These are phyloP conservation scores for Callyntrura sp. DNA, from an alignment of 2,888 invertebrate species.

Conservation along the genomic window DNA sequence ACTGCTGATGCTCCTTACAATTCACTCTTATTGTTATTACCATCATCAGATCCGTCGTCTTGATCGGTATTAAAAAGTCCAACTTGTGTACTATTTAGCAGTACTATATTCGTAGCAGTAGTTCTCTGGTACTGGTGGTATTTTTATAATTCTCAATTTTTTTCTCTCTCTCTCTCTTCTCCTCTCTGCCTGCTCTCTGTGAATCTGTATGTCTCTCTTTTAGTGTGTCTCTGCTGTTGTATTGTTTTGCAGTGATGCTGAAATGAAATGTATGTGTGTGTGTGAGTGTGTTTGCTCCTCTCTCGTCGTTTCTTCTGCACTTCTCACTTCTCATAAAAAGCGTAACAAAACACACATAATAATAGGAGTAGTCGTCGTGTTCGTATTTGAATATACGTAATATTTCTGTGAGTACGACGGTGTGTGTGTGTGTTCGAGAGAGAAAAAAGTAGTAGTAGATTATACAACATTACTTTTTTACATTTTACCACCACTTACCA, in stretches of 20 bases:
- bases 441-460: too few species aligned
- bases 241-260: slow-evolving; percentile 20
- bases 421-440: too few species aligned
- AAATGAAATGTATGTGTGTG: background rate
- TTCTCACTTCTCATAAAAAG: slow-evolving; percentile 9
- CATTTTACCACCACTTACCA: slow-evolving; percentile 32
- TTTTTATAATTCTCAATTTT: background rate
- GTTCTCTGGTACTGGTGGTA: background rate
- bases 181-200: background rate
- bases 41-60: background rate
- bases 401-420: background rate
- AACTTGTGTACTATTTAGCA: background rate
- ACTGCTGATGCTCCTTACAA: background rate
- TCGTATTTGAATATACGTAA: background rate
- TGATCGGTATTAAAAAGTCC: too few species aligned
- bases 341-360: background rate
- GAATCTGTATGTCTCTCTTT: background rate
- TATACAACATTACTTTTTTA: slow-evolving; percentile 18
- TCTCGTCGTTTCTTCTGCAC: background rate
- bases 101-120: background rate
- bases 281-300: slow-evolving; percentile 17
- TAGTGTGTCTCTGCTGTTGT: background rate
- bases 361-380: background rate
- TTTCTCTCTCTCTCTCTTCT: slow-evolving; percentile 1
- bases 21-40: slow-evolving; percentile 7